Evolutionary conservation across 2,113 vertebrate species (phyloP), one percentile per base, ranked within the genome.

Genomic region (Hippocampus mohnikei): DNA sequence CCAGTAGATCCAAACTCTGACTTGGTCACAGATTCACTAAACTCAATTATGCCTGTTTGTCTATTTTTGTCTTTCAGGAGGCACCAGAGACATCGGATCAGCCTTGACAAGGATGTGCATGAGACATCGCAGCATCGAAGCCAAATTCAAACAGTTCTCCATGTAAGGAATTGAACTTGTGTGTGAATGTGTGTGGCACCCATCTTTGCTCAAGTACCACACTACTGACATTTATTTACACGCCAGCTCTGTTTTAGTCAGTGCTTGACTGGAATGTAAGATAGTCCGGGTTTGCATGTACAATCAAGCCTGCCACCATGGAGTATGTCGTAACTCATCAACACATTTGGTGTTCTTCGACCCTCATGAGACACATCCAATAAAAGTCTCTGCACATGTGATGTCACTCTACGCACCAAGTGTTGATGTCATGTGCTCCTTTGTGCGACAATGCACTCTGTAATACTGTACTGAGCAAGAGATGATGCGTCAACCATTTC

Each of bases 41-140:
- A 44, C 27, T 12, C 3, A 41, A n/a, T 21, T 42, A 15, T 21
- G 27, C 20, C 40, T n/a, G 50, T 72, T 59, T 42, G 25, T 72
- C 21, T 4, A 10, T 56, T 61, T 69, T 78, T 84, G 1, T 90
- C 41, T 78, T 37, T 77, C 92, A 99, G 97, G 97, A 75, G 96
- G 95, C 77, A 99, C 97, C 0, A 90, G 94, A 81, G 97, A 98
- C 85, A 98, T 99, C 0, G 97, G 97, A 79, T 98, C 97, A 0
- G 96, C 96, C 0, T 87, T 99, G 83, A 98, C 96, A 73, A 94
- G 96, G 71, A 98, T 99, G 96, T 99, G 97, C 81, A 96, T 99
- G 96, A 91, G 96, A 79, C 97, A 99, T 90, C 94, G 95, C 77
- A 96, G 96, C 92, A 98, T 99, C 42, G 97, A 99, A 85, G 92